Conservation (phyloP, 2,797 vertebrate species). For the Falco rusticolus region DNA sequence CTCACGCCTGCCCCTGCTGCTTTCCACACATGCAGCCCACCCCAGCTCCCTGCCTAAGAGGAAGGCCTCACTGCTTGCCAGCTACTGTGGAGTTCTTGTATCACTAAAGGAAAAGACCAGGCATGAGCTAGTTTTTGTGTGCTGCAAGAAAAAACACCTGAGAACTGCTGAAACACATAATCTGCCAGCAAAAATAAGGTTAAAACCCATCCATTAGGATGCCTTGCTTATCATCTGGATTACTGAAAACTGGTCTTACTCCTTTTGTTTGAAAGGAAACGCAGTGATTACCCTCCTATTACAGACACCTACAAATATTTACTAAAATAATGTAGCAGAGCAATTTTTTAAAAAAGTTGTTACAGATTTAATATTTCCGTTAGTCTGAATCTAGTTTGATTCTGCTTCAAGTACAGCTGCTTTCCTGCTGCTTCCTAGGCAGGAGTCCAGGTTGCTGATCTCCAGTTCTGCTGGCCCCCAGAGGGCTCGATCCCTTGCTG, state of each 20-base stretch:
- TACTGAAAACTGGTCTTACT: background rate
- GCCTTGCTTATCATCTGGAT: constrained; percentile 9
- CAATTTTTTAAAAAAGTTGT: background rate
- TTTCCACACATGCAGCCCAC: background rate
- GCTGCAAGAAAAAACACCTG: background rate
- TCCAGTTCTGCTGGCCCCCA: background rate
- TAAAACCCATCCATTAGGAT: constrained; percentile 18
- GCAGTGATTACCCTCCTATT: constrained; percentile 5
- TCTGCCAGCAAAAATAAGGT: constrained; percentile 3
- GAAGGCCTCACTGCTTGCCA: background rate
- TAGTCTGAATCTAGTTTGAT: background rate
- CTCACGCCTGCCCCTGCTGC: background rate
- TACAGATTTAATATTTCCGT: constrained; percentile 13
- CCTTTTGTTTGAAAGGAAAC: constrained; percentile 23
- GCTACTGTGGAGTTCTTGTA: background rate
- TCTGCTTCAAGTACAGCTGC: background rate
- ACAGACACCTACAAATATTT: constrained; percentile 60
- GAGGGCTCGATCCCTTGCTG: background rate
- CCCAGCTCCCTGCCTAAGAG: background rate
- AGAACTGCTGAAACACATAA: background rate
- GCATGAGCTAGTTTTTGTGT: background rate
- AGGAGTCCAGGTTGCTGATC: constrained; percentile 40
- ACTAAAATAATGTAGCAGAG: constrained; percentile 20
- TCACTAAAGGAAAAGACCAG: background rate
- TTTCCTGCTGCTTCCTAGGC: constrained; percentile 40